Conservation (phyloP, 64 coral and sea anemone species). For the Dendronephthya gigantea region DNA sequence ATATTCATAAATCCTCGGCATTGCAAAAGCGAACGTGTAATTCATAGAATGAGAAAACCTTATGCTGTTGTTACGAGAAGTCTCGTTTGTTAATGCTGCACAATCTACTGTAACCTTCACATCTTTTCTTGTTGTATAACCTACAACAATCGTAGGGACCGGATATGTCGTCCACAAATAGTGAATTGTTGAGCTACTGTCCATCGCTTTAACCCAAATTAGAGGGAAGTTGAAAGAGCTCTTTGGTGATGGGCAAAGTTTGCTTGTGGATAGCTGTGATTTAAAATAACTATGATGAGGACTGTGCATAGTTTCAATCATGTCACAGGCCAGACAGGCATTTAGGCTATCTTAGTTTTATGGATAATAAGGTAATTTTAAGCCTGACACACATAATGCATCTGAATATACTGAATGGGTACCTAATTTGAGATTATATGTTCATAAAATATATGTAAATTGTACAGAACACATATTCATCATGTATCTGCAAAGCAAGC, state of each 20-base stretch:
- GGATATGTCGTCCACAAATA: conserved; percentile 40
- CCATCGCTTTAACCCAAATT: conserved; percentile 23
- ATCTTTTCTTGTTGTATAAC: conserved; percentile 11
- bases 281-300: neutral
- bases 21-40: conserved; percentile 29
- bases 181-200: conserved; percentile 28
- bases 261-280: neutral
- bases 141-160: conserved; percentile 37
- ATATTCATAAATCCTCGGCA: conserved; percentile 46
- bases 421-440: no score
- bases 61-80: neutral
- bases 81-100: neutral
- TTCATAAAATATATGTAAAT: no score
- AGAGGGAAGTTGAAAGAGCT: neutral
- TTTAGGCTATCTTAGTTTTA: no score
- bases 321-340: no score
- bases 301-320: no score
- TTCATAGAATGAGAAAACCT: neutral
- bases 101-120: neutral
- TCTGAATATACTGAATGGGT: no score
- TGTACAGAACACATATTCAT: no score
- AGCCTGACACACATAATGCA: no score
- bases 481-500: no score
- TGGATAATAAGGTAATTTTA: no score
- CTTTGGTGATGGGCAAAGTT: neutral